Conservation (phyloP, 2,113 vertebrate genomes). For the Istiophorus platypterus region DNA sequence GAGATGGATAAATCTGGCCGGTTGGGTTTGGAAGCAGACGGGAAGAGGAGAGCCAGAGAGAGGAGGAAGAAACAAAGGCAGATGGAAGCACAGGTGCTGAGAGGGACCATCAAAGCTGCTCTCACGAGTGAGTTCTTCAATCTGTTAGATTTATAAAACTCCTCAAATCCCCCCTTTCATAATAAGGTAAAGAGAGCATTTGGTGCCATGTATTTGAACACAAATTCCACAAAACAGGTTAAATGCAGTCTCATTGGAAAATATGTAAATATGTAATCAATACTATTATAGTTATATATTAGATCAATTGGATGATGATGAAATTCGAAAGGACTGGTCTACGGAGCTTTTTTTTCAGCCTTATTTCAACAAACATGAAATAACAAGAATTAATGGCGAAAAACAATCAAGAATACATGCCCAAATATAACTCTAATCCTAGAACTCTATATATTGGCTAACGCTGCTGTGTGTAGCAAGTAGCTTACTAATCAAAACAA, state of each 20-base stretch:
- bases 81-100: conserved; percentile 81
- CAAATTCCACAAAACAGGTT: background rate
- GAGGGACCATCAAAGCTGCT: conserved; percentile 75
- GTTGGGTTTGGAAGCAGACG: conserved; percentile 73
- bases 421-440: too few relatives aligned
- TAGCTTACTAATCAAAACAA: too few relatives aligned
- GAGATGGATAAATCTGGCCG: conserved; percentile 50
- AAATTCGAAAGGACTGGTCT: background rate
- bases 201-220: background rate
- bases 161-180: background rate
- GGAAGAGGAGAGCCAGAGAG: conserved; percentile 78
- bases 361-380: too few relatives aligned
- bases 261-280: background rate
- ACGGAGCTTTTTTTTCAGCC: background rate
- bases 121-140: conserved; percentile 76
- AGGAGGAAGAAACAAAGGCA: conserved; percentile 84
- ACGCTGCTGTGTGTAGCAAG: too few relatives aligned
- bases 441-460: too few relatives aligned
- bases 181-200: background rate
- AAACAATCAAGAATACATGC: too few relatives aligned
- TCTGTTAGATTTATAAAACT: background rate
- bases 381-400: too few relatives aligned
- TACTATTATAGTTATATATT: too few relatives aligned
- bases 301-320: background rate
- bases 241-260: background rate